Conservation (phyloP, 2,797 vertebrate species). For the Meda fulgida region DNA sequence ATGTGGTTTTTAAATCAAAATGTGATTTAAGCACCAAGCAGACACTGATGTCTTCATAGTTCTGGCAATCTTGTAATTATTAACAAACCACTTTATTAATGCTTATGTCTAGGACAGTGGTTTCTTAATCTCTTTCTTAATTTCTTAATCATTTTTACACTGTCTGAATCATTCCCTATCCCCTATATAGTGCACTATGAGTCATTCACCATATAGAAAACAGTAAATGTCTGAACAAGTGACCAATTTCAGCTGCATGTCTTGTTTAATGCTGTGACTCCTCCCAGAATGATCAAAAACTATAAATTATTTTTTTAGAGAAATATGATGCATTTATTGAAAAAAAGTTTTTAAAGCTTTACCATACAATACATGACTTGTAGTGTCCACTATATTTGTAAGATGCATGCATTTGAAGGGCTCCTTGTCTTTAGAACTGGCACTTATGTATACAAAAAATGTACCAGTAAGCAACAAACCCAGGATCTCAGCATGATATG, state of each 20-base stretch:
- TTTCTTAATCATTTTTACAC: too few species aligned
- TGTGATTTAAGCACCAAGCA: too few species aligned
- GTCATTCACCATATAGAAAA: too few species aligned
- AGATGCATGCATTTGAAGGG: background rate
- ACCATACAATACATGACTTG: background rate
- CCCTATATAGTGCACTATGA: too few species aligned
- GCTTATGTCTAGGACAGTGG: too few species aligned
- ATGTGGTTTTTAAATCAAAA: background rate
- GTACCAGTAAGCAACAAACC: background rate
- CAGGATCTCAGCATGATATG: background rate
- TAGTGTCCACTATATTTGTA: conserved; percentile 2
- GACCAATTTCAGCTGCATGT: too few species aligned
- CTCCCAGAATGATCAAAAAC: background rate
- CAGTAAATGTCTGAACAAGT: too few species aligned
- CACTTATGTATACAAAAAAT: background rate
- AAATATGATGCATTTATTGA: background rate
- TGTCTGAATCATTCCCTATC: too few species aligned
- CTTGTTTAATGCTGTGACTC: background rate
- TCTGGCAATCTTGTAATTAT: too few species aligned
- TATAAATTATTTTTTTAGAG: background rate
- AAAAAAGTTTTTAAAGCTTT: background rate
- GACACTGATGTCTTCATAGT: too few species aligned
- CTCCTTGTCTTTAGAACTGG: background rate
- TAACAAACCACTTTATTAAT: too few species aligned
- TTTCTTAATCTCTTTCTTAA: too few species aligned